Conservation (phyloP, 2,113 vertebrate species). For the Paramormyrops kingsleyae region DNA sequence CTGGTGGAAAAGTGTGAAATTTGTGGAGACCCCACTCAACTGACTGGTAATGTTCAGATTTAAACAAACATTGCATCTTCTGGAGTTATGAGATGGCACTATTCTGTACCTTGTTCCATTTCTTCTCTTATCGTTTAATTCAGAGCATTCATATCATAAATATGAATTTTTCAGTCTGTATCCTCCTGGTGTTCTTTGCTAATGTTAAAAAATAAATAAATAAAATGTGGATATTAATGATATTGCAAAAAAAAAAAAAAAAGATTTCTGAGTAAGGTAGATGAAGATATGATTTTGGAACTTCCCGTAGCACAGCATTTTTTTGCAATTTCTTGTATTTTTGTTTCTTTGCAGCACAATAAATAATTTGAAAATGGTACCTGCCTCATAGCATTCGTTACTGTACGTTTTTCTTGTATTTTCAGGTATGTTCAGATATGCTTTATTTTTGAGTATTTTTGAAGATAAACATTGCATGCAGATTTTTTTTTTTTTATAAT, state of each 20-base stretch:
- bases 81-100: constrained; percentile 24
- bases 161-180: constrained; percentile 36
- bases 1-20: not conserved
- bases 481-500: not conserved
- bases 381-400: not conserved
- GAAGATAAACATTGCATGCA: not conserved
- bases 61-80: constrained; percentile 13
- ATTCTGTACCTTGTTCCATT: constrained; percentile 20
- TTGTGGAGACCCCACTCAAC: constrained; percentile 7
- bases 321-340: constrained; percentile 60
- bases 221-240: constrained; percentile 49
- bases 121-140: constrained; percentile 27
- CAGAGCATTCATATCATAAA: constrained; percentile 23
- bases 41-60: constrained; percentile 24
- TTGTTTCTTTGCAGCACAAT: constrained; percentile 70
- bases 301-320: constrained; percentile 68
- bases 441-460: not conserved
- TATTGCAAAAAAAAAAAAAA: constrained; percentile 70
- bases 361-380: constrained; percentile 58
- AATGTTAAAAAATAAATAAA: constrained; percentile 32
- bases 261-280: constrained; percentile 58
- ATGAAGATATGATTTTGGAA: constrained; percentile 75
- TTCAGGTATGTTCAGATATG: not conserved
- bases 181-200: constrained; percentile 45
- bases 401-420: not conserved